Base-by-base conservation (phyloP, 2,113 vertebrate species). In the Acrocephalus kingi region DNA sequence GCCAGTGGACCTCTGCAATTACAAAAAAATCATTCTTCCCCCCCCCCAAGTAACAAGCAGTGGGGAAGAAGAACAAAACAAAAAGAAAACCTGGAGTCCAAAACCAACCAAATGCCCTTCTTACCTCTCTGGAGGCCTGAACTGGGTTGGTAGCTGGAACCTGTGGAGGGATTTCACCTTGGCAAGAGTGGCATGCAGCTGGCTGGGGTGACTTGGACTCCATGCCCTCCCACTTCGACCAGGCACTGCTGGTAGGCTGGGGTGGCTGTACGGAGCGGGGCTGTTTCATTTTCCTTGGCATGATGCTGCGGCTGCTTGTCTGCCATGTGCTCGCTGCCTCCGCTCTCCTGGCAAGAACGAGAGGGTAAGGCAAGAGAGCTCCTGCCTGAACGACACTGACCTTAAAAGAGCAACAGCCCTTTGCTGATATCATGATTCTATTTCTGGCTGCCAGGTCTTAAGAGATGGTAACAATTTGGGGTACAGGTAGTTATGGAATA, bases 141-240 rank as follows among this genome's bases (percentile, higher is more conserved):
- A 48, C 28, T 23, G 28, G 5, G 9, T 73, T 0, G 0, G 22
- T 15, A 46, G n/a, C 58, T 46, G 41, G 14, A 55, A 28, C 15
- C 6, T 46, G n/a, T 48, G n/a, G 28, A 73, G 22, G 22, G 41
- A 73, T 11, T 46, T 55, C n/a, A 33, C 22, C 22, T 63, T 11
- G 8, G 69, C 58, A 46, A 55, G 46, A 48, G 41, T 3, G 2
- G 27, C 17, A 6, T 3, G 22, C 49, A 46, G 39, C 39, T 62
- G 68, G 39, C 28, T 39, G 27, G 18, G 27, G 7, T 27, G 14
- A 6, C 39, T 13, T 15, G 39, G 33, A 1, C 33, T 73, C 21
- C 0, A 2, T 62, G 68, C 10, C 31, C 33, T 63, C 17, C 48
- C 0, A 0, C 25, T 16, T 6, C 0, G 0, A 5, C 27, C 0